These are phyloP conservation scores for Intellagama lesueurii DNA, from an alignment of 2,797 vertebrate genomes.

Conservation along the genomic window DNA sequence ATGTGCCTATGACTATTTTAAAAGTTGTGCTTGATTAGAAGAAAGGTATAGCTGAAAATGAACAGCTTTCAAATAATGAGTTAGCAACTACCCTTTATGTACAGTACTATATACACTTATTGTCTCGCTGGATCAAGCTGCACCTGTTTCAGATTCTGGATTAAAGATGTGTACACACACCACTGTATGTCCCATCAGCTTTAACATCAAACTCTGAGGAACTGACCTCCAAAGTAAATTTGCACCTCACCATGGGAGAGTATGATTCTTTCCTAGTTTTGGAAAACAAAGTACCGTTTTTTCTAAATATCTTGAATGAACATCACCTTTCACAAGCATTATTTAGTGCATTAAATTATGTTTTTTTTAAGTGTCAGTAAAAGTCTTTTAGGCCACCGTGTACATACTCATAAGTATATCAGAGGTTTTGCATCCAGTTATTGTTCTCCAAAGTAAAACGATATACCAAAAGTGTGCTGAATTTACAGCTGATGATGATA, in stretches of 20 bases:
- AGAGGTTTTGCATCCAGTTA: too few species aligned
- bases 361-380: not conserved
- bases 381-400: not conserved
- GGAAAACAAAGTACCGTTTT: not conserved
- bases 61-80: not conserved
- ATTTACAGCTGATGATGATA: too few species aligned
- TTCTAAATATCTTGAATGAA: not conserved
- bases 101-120: not conserved
- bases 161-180: too few species aligned
- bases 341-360: not conserved
- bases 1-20: not conserved
- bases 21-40: not conserved
- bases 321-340: not conserved
- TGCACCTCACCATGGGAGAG: not conserved
- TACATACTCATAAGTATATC: too few species aligned
- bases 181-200: too few species aligned
- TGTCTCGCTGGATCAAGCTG: not conserved
- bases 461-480: too few species aligned
- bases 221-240: not conserved
- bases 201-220: not conserved
- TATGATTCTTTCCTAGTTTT: not conserved
- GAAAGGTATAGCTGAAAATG: not conserved
- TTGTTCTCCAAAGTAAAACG: too few species aligned
- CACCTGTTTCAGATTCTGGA: not conserved
- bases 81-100: not conserved